Evolutionary conservation across 2,888 invertebrate genomes (phyloP).

Genomic region (Molanna angustata): DNA sequence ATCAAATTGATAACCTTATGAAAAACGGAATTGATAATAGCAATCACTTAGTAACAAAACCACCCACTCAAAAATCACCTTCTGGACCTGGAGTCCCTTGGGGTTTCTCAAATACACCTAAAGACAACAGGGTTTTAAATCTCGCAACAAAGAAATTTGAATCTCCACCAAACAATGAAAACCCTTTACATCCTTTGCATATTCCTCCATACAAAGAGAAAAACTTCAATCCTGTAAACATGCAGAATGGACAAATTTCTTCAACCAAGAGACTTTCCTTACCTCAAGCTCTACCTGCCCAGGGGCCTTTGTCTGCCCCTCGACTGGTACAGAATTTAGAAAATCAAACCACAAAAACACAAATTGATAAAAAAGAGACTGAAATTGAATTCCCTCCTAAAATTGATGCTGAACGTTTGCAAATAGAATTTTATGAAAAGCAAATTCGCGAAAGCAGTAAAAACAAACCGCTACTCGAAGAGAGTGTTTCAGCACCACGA

Average conservation of each 20-base stretch:
- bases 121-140: constrained; percentile 51
- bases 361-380: constrained; percentile 25
- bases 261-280: constrained; percentile 26
- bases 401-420: constrained; percentile 47
- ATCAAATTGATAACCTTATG: constrained; percentile 21
- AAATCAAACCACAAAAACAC: constrained; percentile 32
- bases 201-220: constrained; percentile 33
- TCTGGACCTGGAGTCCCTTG: constrained; percentile 45
- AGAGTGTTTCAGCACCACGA: constrained; percentile 18
- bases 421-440: constrained; percentile 53
- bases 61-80: constrained; percentile 35
- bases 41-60: constrained; percentile 32
- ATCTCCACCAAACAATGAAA: constrained; percentile 13
- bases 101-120: constrained; percentile 44
- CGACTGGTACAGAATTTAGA: constrained; percentile 44
- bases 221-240: constrained; percentile 28
- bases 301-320: constrained; percentile 47
- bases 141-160: constrained; percentile 58
- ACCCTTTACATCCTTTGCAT: constrained; percentile 14
- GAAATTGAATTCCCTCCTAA: constrained; percentile 36
- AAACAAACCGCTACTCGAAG: constrained; percentile 17
- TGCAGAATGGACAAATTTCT: constrained; percentile 18
- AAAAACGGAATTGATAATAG: constrained; percentile 34
- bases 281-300: constrained; percentile 26
- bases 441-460: constrained; percentile 46